Percentiles rank a stretch among this genome's conserved stretches.
Conservation (phyloP, 2,797 vertebrate genomes). For the Limnodromus scolopaceus region DNA sequence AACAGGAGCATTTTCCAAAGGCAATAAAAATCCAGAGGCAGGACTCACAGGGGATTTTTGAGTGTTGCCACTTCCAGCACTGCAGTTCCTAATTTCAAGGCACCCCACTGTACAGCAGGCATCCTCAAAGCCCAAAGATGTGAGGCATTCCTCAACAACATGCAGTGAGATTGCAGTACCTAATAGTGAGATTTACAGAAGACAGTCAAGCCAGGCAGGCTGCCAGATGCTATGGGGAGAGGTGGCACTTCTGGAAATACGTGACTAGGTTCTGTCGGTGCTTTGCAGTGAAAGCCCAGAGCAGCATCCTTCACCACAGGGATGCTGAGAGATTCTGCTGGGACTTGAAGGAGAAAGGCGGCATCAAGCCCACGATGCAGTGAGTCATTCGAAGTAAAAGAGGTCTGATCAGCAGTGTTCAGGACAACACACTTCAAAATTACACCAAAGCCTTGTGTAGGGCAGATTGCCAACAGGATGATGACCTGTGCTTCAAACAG, state of each 20-base stretch:
- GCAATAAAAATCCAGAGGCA: not conserved
- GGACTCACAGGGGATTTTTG: not conserved
- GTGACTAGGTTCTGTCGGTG: not conserved
- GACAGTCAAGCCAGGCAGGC: not conserved
- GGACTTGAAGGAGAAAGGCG: not conserved
- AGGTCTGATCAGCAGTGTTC: accelerated
- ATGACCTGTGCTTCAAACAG: not conserved
- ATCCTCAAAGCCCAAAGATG: not conserved
- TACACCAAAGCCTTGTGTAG: not conserved
- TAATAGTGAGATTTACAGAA: not conserved
- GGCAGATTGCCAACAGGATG: not conserved
- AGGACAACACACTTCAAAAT: not conserved
- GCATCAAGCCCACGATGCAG: not conserved
- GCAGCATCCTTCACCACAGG: not conserved
- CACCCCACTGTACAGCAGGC: not conserved
- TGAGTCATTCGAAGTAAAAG: not conserved
- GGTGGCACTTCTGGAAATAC: not conserved
- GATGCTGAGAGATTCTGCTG: not conserved
- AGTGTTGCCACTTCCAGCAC: not conserved
- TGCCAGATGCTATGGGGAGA: not conserved
- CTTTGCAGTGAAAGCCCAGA: not conserved
- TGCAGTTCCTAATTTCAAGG: not conserved
- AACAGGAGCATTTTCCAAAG: not conserved
- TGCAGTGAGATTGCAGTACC: not conserved
- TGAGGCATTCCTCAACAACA: not conserved